Conservation (phyloP, 1,140 invertebrate species). For the Drosophila pruinosa region DNA sequence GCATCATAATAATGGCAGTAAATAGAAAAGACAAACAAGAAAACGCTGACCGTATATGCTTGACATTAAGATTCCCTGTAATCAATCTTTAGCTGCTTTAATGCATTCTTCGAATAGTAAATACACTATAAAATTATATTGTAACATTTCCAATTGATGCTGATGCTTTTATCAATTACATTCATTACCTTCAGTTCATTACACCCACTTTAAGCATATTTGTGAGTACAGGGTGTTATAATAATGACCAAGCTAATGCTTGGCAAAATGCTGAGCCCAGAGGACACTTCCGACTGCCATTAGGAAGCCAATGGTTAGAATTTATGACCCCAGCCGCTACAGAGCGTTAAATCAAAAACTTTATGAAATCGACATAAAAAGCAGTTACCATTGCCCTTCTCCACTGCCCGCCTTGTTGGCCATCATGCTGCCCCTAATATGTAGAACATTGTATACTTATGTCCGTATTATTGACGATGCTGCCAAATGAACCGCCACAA, state of each 20-base stretch:
- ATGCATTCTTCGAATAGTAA: not conserved
- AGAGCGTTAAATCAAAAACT: slow-evolving; percentile 66
- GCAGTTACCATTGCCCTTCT: not conserved
- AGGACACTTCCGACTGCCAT: slow-evolving; percentile 36
- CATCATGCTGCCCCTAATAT: not conserved
- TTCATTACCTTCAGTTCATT: not conserved
- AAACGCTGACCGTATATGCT: not conserved
- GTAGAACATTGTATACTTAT: slow-evolving; percentile 51
- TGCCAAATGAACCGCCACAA: slow-evolving; percentile 56
- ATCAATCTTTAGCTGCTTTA: not conserved
- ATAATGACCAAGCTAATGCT: slow-evolving; percentile 9
- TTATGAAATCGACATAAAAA: slow-evolving; percentile 62
- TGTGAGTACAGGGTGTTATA: slow-evolving; percentile 2
- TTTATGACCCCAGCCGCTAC: slow-evolving; percentile 35
- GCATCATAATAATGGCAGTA: slow-evolving; percentile 56
- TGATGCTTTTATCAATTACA: not conserved
- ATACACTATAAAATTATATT: not conserved
- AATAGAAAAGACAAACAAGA: slow-evolving; percentile 38
- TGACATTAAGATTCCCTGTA: not conserved
- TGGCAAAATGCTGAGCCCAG: slow-evolving; percentile 3
- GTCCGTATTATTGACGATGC: slow-evolving; percentile 69
- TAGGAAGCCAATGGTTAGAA: slow-evolving; percentile 35
- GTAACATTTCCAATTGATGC: not conserved
- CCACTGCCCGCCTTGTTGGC: not conserved
- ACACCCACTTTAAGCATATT: not conserved